Conservation (phyloP, 2,113 vertebrate species). For the Mus pahari region DNA sequence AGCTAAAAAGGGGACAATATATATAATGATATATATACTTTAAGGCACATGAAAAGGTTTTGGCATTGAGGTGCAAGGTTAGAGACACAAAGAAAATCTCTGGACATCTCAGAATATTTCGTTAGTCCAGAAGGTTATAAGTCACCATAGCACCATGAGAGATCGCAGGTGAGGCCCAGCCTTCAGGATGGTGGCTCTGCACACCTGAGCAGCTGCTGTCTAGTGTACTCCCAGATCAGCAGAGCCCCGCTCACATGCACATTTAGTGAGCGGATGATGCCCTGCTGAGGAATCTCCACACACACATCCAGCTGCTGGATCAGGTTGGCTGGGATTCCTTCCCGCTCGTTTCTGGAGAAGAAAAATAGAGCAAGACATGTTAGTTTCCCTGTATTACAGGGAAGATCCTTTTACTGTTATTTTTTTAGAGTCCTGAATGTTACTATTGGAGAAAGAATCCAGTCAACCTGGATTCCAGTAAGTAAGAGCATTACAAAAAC, state of each 20-base stretch:
- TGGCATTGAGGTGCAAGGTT: slow-evolving; percentile 65
- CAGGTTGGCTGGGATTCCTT: slow-evolving; percentile 95
- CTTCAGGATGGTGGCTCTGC: not conserved
- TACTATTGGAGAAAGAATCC: not conserved
- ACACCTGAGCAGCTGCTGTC: slow-evolving; percentile 88
- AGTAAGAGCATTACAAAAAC: not conserved
- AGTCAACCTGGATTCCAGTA: not conserved
- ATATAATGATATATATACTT: slow-evolving; percentile 70
- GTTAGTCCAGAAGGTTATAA: slow-evolving; percentile 7
- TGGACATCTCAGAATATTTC: slow-evolving; percentile 63
- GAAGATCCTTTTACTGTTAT: not conserved
- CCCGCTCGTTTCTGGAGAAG: slow-evolving; percentile 93
- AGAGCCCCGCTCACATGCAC: slow-evolving; percentile 98
- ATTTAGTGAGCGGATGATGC: slow-evolving; percentile 95
- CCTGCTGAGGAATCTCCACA: slow-evolving; percentile 97
- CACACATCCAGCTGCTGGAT: slow-evolving; percentile 96
- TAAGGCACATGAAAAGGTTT: slow-evolving; percentile 84
- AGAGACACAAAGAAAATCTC: slow-evolving; percentile 28
- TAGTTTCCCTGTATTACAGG: not conserved
- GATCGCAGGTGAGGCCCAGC: not conserved
- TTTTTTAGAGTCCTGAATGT: not conserved
- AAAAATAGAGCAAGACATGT: slow-evolving; percentile 10
- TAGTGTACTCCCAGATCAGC: slow-evolving; percentile 97
- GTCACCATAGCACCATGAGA: slow-evolving; percentile 64
- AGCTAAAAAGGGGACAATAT: slow-evolving; percentile 64